Conservation (phyloP, 2,113 vertebrate species). For the Grallaria varia region DNA sequence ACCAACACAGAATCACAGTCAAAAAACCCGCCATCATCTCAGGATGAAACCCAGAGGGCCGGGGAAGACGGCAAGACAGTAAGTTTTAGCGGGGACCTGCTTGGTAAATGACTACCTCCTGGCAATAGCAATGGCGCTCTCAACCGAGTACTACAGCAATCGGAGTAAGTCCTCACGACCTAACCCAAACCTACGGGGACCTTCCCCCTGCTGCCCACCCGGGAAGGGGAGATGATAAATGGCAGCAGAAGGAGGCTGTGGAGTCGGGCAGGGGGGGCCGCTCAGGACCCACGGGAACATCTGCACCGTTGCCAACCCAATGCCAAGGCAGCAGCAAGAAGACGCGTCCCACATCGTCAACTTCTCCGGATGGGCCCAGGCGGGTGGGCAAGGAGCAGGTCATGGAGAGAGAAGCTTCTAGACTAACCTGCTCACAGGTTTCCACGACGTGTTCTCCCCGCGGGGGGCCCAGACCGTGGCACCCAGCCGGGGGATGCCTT, state of each 20-base stretch:
- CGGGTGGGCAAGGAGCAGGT: background rate
- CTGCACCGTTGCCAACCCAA: background rate
- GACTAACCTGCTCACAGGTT: constrained; percentile 29
- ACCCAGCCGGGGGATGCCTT: background rate
- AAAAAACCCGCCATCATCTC: background rate
- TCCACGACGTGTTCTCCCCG: background rate
- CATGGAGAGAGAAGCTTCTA: constrained; percentile 24
- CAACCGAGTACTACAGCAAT: accelerated
- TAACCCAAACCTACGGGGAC: background rate
- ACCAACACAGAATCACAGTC: background rate
- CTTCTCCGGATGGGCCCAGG: background rate
- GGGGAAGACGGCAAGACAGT: background rate
- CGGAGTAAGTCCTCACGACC: background rate
- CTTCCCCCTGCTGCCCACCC: background rate
- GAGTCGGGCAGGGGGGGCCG: background rate
- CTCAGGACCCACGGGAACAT: background rate
- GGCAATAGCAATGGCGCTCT: background rate
- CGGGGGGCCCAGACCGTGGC: background rate
- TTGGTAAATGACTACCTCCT: background rate
- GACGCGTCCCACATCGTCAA: background rate
- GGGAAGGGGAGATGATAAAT: accelerated
- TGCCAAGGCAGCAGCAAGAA: background rate
- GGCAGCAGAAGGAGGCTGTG: background rate
- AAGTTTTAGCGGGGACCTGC: background rate
- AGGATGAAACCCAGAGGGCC: background rate